These are phyloP conservation scores for Schizothorax lantsangensis DNA, from an alignment of 2,797 vertebrate genomes.

Conservation along the genomic window DNA sequence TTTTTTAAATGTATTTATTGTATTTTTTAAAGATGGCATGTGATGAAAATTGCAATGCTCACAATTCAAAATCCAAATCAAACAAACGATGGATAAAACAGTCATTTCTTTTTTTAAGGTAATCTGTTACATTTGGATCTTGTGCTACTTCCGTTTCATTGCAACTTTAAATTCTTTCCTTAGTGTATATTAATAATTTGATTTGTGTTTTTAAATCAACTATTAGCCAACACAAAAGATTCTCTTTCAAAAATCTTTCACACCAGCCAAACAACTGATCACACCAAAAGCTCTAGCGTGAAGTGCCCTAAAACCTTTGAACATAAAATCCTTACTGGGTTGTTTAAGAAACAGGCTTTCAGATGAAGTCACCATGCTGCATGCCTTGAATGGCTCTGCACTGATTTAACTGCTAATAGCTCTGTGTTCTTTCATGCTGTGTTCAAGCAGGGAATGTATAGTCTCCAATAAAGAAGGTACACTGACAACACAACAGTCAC, in stretches of 20 bases:
- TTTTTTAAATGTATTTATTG: too few relatives aligned
- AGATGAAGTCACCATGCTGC: conserved; percentile 22
- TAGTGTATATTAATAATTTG: background rate
- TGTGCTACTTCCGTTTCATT: background rate
- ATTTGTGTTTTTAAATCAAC: background rate
- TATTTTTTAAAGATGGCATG: too few relatives aligned
- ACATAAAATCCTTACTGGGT: conserved; percentile 40
- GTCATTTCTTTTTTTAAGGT: too few relatives aligned
- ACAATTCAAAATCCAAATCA: background rate
- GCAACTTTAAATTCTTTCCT: background rate
- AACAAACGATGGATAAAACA: background rate
- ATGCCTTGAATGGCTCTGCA: conserved; percentile 42
- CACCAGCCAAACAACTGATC: background rate
- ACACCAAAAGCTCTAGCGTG: background rate
- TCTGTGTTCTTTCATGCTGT: conserved; percentile 3
- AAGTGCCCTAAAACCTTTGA: conserved; percentile 32
- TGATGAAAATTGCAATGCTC: background rate
- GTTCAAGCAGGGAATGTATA: background rate
- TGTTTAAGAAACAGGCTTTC: conserved; percentile 48
- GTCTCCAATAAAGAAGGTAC: conserved; percentile 17
- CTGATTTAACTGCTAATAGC: conserved; percentile 37
- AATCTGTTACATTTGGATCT: too few relatives aligned
- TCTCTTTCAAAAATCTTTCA: background rate
- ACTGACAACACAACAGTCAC: conserved; percentile 3
- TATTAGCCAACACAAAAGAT: background rate